phyloP scores from a whole-genome alignment of 2,797 vertebrate genomes.

The Xyrichtys novacula region DNA sequence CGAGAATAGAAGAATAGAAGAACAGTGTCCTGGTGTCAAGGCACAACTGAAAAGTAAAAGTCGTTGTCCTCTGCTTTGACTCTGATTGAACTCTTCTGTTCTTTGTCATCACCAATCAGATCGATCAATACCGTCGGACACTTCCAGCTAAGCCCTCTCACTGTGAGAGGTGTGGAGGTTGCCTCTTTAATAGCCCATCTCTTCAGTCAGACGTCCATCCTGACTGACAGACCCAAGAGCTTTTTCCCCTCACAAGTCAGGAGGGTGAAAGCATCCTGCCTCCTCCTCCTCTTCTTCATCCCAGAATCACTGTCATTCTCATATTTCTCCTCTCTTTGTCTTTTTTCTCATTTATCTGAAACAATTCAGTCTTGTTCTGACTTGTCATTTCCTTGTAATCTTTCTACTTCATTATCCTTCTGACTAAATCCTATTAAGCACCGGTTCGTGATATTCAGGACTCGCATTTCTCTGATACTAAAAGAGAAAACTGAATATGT shows the following conservation, averaged over 20 bases:
- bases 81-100: constrained; percentile 22
- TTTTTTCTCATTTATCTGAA: neutral
- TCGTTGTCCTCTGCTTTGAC: no score
- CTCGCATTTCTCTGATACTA: neutral
- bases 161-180: constrained; percentile 7
- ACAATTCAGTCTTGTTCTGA: neutral
- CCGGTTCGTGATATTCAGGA: neutral
- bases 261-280: neutral
- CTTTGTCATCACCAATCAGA: constrained; percentile 27
- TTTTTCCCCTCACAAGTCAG: constrained; percentile 16
- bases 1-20: no score
- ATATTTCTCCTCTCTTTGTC: constrained; percentile 1
- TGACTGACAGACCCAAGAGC: constrained; percentile 41
- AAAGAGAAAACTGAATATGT: no score
- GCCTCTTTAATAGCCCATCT: constrained; percentile 29
- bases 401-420: neutral
- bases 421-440: neutral
- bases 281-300: constrained; percentile 40
- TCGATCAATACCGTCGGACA: constrained; percentile 17
- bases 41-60: no score
- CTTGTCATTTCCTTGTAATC: neutral
- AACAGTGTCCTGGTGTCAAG: no score
- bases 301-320: constrained; percentile 10
- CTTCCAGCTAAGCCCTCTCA: constrained; percentile 19
- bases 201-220: constrained; percentile 36